These are phyloP conservation scores for Bibio marci DNA, from an alignment of 2,888 invertebrate species.

Conservation along the genomic window DNA sequence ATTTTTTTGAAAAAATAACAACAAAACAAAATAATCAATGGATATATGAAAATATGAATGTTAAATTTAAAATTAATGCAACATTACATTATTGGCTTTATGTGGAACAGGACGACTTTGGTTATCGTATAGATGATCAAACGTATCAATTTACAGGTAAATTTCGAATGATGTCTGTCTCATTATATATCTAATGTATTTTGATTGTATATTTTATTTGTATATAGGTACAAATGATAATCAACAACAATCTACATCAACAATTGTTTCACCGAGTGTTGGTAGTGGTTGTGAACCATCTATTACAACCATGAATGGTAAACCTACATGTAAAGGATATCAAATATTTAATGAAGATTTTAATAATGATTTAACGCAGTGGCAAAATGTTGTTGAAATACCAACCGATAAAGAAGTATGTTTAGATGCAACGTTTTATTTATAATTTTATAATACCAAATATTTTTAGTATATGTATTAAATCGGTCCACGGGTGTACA, in stretches of 20 bases:
- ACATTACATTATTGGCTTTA: conserved; percentile 60
- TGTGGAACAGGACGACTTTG: conserved; percentile 49
- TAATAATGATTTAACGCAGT: neutral
- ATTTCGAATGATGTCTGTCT: neutral
- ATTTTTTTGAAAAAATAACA: conserved; percentile 44
- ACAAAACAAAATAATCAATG: conserved; percentile 44
- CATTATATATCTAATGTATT: neutral
- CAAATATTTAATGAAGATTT: conserved; percentile 5
- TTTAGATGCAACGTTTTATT: too few species aligned
- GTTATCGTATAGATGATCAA: conserved; percentile 46
- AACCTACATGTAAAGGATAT: neutral
- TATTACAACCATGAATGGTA: conserved; percentile 2
- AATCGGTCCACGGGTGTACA: too few species aligned
- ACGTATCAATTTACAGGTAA: conserved; percentile 37
- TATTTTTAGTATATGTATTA: too few species aligned
- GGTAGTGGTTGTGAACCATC: conserved; percentile 17
- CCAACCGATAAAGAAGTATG: conserved; percentile 31
- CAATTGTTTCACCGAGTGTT: neutral
- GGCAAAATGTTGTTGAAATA: conserved; percentile 35
- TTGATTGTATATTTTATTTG: neutral
- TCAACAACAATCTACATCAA: neutral
- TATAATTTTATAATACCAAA: too few species aligned
- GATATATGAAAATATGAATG: conserved; percentile 40
- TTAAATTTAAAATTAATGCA: conserved; percentile 32
- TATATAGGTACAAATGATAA: neutral